These are phyloP conservation scores for Apodemus speciosus DNA, from an alignment of 2,113 vertebrate species.

Conservation along the genomic window DNA sequence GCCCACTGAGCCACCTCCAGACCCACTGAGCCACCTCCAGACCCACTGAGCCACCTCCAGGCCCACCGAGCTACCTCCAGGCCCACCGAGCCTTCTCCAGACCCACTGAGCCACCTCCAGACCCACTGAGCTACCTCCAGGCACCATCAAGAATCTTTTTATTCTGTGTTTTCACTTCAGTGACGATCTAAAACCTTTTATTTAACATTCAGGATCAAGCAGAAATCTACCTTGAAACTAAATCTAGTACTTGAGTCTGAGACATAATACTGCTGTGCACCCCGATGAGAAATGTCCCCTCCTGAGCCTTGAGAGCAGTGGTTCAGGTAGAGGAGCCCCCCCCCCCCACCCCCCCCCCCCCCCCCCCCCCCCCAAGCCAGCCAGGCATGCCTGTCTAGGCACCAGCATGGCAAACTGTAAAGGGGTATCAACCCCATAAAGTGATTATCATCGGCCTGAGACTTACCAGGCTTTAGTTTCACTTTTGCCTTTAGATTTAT, in stretches of 20 bases:
- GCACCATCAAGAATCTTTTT: not conserved
- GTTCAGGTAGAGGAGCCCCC: no score
- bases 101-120: no score
- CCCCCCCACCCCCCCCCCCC: no score
- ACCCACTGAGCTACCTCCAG: no score
- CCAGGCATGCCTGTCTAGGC: not conserved
- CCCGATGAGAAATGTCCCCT: no score
- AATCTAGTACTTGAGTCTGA: not conserved
- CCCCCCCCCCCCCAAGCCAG: not conserved
- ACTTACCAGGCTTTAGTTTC: not conserved
- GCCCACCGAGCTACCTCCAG: no score
- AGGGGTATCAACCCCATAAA: not conserved
- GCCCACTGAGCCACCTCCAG: no score
- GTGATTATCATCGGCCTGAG: not conserved
- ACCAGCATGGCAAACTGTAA: not conserved
- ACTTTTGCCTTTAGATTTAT: conserved; percentile 20
- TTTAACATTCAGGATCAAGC: not conserved
- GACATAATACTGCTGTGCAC: not conserved
- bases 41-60: no score
- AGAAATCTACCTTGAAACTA: not conserved
- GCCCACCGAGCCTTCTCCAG: no score
- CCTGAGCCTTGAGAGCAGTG: not conserved
- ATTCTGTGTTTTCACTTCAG: not conserved
- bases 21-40: no score
- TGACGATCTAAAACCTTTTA: not conserved